Evolutionary conservation across 2,113 vertebrate genomes (phyloP), one percentile per base, ranked within the genome.

Genomic region (Tyto alba): DNA sequence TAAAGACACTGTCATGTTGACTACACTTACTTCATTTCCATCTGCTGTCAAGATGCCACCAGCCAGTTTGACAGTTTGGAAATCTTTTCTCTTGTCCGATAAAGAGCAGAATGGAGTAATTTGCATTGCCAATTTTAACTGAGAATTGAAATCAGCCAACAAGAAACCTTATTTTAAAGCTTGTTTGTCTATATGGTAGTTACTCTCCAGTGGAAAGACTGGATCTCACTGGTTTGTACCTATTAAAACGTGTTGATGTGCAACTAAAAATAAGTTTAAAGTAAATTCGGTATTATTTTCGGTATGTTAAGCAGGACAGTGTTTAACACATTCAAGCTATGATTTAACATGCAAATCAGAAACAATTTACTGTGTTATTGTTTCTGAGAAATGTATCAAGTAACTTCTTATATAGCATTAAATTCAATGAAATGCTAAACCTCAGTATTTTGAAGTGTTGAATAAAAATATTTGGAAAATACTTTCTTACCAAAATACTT

Each of bases 31-130:
- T 80, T 76, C 76, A 40, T 41, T 91, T 90, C 64, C 68, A 48
- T 86, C 76, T 82, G 88, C 92, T 94, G 85, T 89, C 83, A 77
- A 67, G 79, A 75, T 83, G 80, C 89, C 89, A 95, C 89, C 74
- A 81, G 84, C 36, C 62, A 76, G 40, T 93, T 56, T 75, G 92
- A 85, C 69, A 89, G 66, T 95, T 89, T 85, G 55, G 84, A 89
- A 87, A 50, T 66, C 57, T 96, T 92, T 92, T 89, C 84, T 95
- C 84, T 86, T 89, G 73, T 73, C 66, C 1, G 0, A 69, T 93
- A 85, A 93, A 89, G 73, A 89, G 41, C 21, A 93, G 85, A 92
- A 86, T 15, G 43, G 69, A 92, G 60, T 78, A 3, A 88, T 95
- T 93, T 93, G 82, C 74, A 74, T 80, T 77, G 82, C 75, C 75